phyloP scores from a whole-genome alignment of 2,888 invertebrate genomes.

The Drosophila paracracens region DNA sequence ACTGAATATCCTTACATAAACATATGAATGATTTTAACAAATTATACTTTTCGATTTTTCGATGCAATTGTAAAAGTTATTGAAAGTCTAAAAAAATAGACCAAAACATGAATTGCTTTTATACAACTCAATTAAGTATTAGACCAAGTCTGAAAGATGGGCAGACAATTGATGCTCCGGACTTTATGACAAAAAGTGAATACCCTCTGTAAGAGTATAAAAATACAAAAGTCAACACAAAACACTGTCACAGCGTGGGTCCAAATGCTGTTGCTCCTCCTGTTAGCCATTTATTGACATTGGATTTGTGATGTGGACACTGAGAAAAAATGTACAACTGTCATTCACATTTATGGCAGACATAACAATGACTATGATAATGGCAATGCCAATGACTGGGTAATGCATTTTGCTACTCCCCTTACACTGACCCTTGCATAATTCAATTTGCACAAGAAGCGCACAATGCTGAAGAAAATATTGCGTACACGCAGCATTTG shows the following conservation, averaged over 20 bases:
- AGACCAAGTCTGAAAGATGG: background rate
- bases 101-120: background rate
- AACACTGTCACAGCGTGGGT: background rate
- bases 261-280: constrained; percentile 22
- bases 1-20: constrained; percentile 11
- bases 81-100: background rate
- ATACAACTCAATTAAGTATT: background rate
- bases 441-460: constrained; percentile 59
- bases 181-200: constrained; percentile 3
- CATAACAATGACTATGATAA: constrained; percentile 64
- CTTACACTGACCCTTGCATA: constrained; percentile 44
- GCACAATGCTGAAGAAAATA: constrained; percentile 27
- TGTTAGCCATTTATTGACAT: constrained; percentile 68
- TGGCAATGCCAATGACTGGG: constrained; percentile 45
- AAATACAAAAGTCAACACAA: constrained; percentile 65
- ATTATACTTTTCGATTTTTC: background rate
- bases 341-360: constrained; percentile 52
- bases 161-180: background rate
- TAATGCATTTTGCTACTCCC: constrained; percentile 30
- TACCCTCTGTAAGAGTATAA: constrained; percentile 19
- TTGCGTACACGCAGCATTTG: constrained; percentile 67
- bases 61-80: background rate
- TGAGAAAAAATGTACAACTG: constrained; percentile 42
- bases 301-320: constrained; percentile 56
- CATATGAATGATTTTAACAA: background rate